Conservation (phyloP, 2,888 invertebrate species). For the Lordiphosa andalusiaca region DNA sequence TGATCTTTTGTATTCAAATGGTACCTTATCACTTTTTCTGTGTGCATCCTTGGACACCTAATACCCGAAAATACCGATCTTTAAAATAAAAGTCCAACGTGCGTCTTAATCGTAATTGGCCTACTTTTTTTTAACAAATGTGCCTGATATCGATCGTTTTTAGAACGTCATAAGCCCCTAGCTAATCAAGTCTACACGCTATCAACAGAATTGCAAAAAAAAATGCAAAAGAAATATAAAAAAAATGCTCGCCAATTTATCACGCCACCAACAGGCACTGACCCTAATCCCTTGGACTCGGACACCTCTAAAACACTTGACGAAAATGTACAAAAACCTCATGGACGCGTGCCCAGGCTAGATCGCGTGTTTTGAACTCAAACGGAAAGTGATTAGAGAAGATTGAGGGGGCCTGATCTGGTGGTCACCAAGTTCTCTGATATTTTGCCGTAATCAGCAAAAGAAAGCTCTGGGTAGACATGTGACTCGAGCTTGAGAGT, state of each 20-base stretch:
- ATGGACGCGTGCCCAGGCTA: constrained; percentile 47
- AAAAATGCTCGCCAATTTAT: constrained; percentile 28
- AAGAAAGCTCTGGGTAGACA: no score
- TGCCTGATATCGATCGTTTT: neutral
- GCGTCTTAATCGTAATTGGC: constrained; percentile 5
- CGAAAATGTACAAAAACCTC: constrained; percentile 39
- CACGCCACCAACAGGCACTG: constrained; percentile 52
- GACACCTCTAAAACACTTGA: constrained; percentile 9
- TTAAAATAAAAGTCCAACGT: neutral
- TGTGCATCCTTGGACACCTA: no score
- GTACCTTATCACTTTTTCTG: no score
- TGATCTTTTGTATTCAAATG: no score
- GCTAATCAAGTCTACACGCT: constrained; percentile 4
- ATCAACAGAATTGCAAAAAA: constrained; percentile 2
- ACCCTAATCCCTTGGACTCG: constrained; percentile 30
- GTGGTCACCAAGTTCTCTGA: no score
- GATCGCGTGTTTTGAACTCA: constrained; percentile 26
- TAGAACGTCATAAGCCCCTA: neutral
- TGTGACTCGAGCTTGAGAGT: no score
- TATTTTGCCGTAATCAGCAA: no score
- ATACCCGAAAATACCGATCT: no score
- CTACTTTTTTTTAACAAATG: neutral
- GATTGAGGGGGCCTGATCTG: no score
- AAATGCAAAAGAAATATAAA: no score
- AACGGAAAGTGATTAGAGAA: constrained; percentile 20